Evolutionary conservation across 1,140 invertebrate species (phyloP), one percentile per base, ranked within the genome.

Genomic region (Ptiloglossa arizonensis): DNA sequence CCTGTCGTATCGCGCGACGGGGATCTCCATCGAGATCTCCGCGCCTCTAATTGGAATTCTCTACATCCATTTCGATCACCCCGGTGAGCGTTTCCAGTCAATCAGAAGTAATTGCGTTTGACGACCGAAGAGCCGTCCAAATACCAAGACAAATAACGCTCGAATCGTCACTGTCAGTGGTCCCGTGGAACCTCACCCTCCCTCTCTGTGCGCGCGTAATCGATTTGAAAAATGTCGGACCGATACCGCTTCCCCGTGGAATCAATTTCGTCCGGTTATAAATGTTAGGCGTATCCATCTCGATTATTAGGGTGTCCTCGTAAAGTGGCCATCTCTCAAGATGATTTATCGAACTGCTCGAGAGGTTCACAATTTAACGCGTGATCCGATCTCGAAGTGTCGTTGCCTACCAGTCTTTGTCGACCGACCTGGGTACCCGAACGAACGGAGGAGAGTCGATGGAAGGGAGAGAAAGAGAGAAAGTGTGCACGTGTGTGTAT

Each of bases 291-390:
- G 52, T 29, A 59, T 44, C 52, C 17, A 4, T 4, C 9, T 3
- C 63, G 72, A 75, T 75, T 75, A 75, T 75, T 75, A 59, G 73
- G 64, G 41, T 69, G 54, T 76, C 54, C 73, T 4, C 15, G 73
- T 46, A 66, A 59, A 75, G 41, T 75, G 54, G 19, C 1, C 68
- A 63, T 68, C 70, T 41, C 41, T 56, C 46, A 44, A 22, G 41
- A 84, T 83, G 81, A 84, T 83, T 83, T 75, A 84, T 83, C 81
- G 66, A 50, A 29, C 11, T 8, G 29, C 13, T 66, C 24, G n/a
- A 41, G 46, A 32, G 52, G 77, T 82, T 46, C 69, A 13, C 80
- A 24, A 79, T 70, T 52, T 62, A 59, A 70, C 52, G 62, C 56
- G 46, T 66, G 64, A 83, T 84, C 27, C 63, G 63, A 82, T 83